phyloP scores from a whole-genome alignment of 2,113 vertebrate genomes.

The Diglossa brunneiventris region DNA sequence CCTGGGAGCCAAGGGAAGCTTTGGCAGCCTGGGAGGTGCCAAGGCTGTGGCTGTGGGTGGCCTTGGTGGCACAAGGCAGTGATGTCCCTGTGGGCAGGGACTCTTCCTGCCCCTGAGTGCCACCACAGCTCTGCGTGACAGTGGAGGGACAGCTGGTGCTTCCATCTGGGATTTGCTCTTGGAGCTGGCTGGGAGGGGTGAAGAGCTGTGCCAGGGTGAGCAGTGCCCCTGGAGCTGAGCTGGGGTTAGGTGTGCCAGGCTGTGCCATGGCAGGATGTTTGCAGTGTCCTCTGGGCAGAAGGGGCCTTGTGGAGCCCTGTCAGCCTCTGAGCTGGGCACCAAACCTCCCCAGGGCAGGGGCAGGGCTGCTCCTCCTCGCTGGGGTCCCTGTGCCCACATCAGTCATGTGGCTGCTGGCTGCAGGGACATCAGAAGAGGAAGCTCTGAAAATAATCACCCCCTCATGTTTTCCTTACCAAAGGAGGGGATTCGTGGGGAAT shows the following conservation, averaged over 20 bases:
- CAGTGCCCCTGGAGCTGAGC: not conserved
- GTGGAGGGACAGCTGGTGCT: not conserved
- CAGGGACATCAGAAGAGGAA: not conserved
- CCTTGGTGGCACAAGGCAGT: fast-evolving
- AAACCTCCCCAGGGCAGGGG: not conserved
- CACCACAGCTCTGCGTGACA: not conserved
- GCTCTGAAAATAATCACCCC: slow-evolving; percentile 32
- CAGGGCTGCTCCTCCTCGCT: not conserved
- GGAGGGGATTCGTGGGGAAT: not conserved
- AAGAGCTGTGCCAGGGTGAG: not conserved
- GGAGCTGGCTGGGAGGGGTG: not conserved
- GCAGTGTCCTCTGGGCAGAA: not conserved
- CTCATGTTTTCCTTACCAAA: slow-evolving; percentile 29
- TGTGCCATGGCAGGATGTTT: fast-evolving
- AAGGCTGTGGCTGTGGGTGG: not conserved
- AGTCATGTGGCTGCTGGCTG: not conserved
- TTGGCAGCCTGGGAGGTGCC: fast-evolving
- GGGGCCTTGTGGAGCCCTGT: fast-evolving
- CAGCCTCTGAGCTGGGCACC: not conserved
- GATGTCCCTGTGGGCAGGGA: not conserved
- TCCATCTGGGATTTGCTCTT: not conserved
- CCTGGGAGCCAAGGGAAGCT: not conserved
- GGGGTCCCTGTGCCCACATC: not conserved
- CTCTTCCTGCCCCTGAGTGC: not conserved
- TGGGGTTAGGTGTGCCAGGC: not conserved